Evolutionary conservation across 2,113 vertebrate genomes (phyloP), one percentile per base, ranked within the genome.

Genomic region (Anser cygnoides): DNA sequence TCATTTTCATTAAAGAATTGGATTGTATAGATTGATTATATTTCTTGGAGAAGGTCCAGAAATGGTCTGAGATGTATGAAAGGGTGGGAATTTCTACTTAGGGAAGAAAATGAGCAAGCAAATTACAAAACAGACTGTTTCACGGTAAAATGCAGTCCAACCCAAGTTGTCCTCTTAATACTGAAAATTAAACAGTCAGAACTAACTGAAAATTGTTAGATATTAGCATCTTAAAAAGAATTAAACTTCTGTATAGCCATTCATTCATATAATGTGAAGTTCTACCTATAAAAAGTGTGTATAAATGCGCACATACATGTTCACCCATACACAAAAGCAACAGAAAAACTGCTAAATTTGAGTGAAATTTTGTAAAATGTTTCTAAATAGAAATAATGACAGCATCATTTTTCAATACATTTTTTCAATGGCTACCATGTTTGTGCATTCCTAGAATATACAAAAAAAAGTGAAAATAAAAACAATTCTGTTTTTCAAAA

Each of bases 41-140:
- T 49, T 28, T 8, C 10, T 29, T 62, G 12, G 12, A 83, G 2
- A 3, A 58, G 49, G 17, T 67, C 21, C 46, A 74, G 21, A 83
- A 83, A 75, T 28, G 18, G 9, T 46, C 35, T 57, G 33, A 77
- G 6, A 7, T 82, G 5, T 13, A 35, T 66, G 70, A 74, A 85
- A 78, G 6, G 0, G 28, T 29, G 3, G 3, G 1, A 63, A 68
- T 31, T 63, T 61, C 12, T 50, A 54, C 5, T 5, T 55, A 33
- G 54, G 7, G 11, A 35, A 68, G 77, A 20, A 54, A 87, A 67
- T 5, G 0, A 80, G 21, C 5, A 78, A 86, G 46, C 46, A 46
- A 7, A 9, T 35, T 61, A 61, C 14, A 49, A 35, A 67, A 76
- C 5, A 67, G 2, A 43, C 28, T 61, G 8, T 37, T 77, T 73